phyloP scores from a whole-genome alignment of 2,888 invertebrate species.

The Palloptera scutellata region DNA sequence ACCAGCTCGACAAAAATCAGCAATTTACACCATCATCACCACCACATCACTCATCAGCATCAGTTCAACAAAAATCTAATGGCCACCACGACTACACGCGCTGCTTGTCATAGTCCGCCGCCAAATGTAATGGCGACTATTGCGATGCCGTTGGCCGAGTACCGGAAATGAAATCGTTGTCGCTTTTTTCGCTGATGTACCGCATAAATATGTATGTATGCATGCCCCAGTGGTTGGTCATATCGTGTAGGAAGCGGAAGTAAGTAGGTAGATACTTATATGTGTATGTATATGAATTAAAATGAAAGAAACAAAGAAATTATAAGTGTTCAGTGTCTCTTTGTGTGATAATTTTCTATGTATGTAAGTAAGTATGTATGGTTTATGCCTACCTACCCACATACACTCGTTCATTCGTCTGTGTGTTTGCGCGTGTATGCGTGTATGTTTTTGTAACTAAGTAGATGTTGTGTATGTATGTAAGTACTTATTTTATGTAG shows the following conservation, averaged over 20 bases:
- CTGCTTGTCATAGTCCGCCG: conserved; percentile 56
- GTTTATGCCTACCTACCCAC: neutral
- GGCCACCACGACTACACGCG: conserved; percentile 41
- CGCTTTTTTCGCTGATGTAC: neutral
- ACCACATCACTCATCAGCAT: neutral
- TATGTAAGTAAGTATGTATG: neutral
- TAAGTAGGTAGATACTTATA: neutral
- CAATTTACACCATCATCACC: too few relatives aligned
- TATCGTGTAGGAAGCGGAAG: conserved; percentile 1
- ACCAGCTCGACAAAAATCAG: neutral
- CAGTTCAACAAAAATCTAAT: too few relatives aligned
- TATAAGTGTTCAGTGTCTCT: too few relatives aligned
- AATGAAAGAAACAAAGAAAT: too few relatives aligned
- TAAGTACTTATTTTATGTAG: too few relatives aligned
- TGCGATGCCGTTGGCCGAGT: conserved; percentile 51
- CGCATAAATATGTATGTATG: neutral
- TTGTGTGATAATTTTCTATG: neutral
- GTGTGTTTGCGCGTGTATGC: too few relatives aligned
- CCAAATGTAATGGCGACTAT: conserved; percentile 31
- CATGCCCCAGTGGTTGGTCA: neutral
- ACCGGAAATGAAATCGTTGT: conserved; percentile 48
- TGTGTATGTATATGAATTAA: neutral
- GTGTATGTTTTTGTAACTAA: too few relatives aligned
- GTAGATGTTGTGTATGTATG: too few relatives aligned
- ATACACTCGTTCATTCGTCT: neutral